Evolutionary conservation across 2,113 vertebrate genomes (phyloP).

Genomic region (Ranitomeya variabilis): DNA sequence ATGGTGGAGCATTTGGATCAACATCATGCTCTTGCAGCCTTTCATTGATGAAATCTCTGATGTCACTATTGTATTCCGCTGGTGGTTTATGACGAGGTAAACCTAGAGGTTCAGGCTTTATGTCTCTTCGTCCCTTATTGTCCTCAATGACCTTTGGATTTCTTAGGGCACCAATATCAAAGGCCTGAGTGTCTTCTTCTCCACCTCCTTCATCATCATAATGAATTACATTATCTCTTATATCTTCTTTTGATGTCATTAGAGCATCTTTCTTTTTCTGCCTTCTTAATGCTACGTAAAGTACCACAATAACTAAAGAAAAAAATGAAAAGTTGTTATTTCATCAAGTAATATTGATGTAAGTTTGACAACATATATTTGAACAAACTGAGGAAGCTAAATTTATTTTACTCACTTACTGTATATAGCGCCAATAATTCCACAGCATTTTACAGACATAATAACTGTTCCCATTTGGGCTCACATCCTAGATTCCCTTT

Average conservation of each 20-base stretch:
- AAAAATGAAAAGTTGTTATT: background rate
- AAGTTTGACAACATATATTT: background rate
- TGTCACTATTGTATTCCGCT: conserved; percentile 84
- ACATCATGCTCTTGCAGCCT: conserved; percentile 87
- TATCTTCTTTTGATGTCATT: conserved; percentile 98
- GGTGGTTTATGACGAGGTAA: conserved; percentile 70
- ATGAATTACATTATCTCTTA: conserved; percentile 97
- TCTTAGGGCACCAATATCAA: conserved; percentile 94
- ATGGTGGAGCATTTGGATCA: conserved; percentile 88
- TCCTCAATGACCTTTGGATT: conserved; percentile 95
- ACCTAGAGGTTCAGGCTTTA: conserved; percentile 85
- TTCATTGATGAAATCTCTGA: conserved; percentile 90
- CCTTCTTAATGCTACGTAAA: conserved; percentile 88
- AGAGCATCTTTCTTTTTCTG: conserved; percentile 96
- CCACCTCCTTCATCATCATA: conserved; percentile 98
- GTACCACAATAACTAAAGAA: conserved; percentile 89
- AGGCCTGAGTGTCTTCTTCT: conserved; percentile 97
- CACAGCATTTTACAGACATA: too few relatives aligned
- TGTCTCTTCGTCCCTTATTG: conserved; percentile 87
- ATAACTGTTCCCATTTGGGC: too few relatives aligned
- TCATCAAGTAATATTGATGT: background rate
- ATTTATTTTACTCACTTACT: too few relatives aligned
- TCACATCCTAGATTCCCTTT: too few relatives aligned
- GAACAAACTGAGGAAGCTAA: too few relatives aligned
- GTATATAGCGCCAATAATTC: too few relatives aligned